A percentile compares a stretch with the other conserved stretches of the same genome.
Conservation (phyloP, 1,140 invertebrate genomes). For the Samia ricini region DNA sequence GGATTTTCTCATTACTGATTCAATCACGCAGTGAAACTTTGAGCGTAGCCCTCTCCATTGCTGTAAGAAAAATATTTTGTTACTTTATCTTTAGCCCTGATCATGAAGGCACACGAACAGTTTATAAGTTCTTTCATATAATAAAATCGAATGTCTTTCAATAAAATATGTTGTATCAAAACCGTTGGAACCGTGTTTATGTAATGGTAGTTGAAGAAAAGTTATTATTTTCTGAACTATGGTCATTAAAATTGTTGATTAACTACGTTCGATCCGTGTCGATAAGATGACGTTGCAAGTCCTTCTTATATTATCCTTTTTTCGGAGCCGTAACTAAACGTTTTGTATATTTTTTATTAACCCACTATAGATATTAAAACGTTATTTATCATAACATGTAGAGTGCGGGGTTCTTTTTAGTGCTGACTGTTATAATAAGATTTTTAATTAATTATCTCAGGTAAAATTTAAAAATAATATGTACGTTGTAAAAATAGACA, state of each 20-base stretch:
- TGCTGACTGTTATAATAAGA: conserved; percentile 23
- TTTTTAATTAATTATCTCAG: conserved; percentile 22
- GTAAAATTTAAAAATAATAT: not conserved
- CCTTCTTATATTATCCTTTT: conserved; percentile 54
- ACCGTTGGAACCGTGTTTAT: conserved; percentile 24
- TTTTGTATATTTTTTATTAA: conserved; percentile 61
- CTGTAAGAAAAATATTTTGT: no score
- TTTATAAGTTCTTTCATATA: not conserved
- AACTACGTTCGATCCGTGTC: conserved; percentile 73
- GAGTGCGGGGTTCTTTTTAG: conserved; percentile 36
- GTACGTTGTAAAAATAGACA: not conserved
- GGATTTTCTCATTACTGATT: no score
- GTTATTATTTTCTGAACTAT: conserved; percentile 77
- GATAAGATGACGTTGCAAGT: conserved; percentile 69
- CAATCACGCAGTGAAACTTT: no score
- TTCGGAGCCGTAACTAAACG: conserved; percentile 66
- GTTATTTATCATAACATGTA: conserved; percentile 47
- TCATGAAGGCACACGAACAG: no score
- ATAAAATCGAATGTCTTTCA: not conserved
- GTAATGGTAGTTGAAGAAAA: conserved; percentile 60
- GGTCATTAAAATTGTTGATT: conserved; percentile 78
- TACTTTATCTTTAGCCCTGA: no score
- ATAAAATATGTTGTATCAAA: conserved; percentile 42
- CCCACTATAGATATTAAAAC: conserved; percentile 57
- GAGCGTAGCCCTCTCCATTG: no score